Evolutionary conservation across 2,113 vertebrate species (phyloP).

Genomic region (Coturnix japonica): DNA sequence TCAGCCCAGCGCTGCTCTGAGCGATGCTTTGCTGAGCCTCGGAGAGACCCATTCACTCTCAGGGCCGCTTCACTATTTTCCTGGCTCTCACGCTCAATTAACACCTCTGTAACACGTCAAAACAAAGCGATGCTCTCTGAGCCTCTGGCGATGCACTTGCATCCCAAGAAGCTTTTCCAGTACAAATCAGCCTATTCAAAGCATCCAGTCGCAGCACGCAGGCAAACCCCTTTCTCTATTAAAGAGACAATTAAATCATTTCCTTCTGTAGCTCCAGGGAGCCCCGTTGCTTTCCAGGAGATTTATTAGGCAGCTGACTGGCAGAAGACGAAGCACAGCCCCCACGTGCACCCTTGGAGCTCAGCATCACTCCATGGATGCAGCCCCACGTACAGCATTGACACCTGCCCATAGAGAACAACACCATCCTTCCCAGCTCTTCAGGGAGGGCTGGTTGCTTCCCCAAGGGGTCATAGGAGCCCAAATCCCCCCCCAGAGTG

Average conservation of each 20-base stretch:
- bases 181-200: background rate
- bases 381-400: no score
- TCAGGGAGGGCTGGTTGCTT: fast-evolving
- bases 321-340: fast-evolving
- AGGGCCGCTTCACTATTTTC: background rate
- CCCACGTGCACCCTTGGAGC: background rate
- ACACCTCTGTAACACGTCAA: fast-evolving
- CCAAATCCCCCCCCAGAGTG: background rate
- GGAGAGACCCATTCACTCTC: background rate
- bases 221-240: background rate
- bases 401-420: no score
- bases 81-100: background rate
- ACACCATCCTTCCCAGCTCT: fast-evolving
- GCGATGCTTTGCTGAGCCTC: background rate
- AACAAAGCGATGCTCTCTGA: background rate
- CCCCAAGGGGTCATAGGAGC: background rate
- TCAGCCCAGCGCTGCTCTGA: background rate
- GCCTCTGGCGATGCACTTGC: background rate
- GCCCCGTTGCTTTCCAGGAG: background rate
- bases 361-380: background rate
- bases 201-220: background rate
- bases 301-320: background rate
- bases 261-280: background rate
- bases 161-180: background rate
- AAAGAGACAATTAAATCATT: background rate